These are phyloP conservation scores for Plectrocnemia conspersa DNA, from an alignment of 1,140 invertebrate species.

Conservation along the genomic window DNA sequence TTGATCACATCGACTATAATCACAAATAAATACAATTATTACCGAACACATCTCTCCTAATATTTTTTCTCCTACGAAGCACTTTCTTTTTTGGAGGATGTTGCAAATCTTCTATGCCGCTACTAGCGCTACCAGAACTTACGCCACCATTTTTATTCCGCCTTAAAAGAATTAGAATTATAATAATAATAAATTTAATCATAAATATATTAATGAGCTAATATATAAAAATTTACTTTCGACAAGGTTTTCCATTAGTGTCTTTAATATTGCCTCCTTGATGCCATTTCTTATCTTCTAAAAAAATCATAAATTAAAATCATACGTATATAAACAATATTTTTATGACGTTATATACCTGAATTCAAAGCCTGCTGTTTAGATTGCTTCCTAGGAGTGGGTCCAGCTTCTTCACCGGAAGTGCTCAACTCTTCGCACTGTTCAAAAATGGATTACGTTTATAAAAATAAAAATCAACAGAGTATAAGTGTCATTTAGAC, in stretches of 20 bases:
- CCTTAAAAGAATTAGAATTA: slow-evolving; percentile 38
- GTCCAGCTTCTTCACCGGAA: slow-evolving; percentile 49
- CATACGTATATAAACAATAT: not conserved
- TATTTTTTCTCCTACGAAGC: slow-evolving; percentile 49
- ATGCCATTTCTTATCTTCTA: slow-evolving; percentile 38
- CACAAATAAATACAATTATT: slow-evolving; percentile 4
- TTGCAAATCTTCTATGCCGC: slow-evolving; percentile 47
- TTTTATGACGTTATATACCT: slow-evolving; percentile 35
- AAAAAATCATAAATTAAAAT: not conserved
- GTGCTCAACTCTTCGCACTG: slow-evolving; percentile 51
- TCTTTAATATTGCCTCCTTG: slow-evolving; percentile 41
- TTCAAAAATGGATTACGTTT: not conserved
- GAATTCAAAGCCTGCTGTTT: slow-evolving; percentile 48
- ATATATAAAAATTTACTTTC: slow-evolving; percentile 42
- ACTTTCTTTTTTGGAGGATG: slow-evolving; percentile 50
- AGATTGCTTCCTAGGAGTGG: slow-evolving; percentile 50
- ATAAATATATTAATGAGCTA: not conserved
- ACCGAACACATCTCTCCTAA: slow-evolving; percentile 28
- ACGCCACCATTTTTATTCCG: slow-evolving; percentile 45
- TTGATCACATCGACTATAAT: not conserved
- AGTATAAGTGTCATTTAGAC: not conserved
- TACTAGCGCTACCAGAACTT: slow-evolving; percentile 49
- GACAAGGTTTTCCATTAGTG: slow-evolving; percentile 40
- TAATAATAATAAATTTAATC: not conserved
- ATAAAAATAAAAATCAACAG: not conserved